Percentiles rank a stretch among this genome's conserved stretches.
Conservation (phyloP, 2,113 vertebrate species). For the Phaethon lepturus region DNA sequence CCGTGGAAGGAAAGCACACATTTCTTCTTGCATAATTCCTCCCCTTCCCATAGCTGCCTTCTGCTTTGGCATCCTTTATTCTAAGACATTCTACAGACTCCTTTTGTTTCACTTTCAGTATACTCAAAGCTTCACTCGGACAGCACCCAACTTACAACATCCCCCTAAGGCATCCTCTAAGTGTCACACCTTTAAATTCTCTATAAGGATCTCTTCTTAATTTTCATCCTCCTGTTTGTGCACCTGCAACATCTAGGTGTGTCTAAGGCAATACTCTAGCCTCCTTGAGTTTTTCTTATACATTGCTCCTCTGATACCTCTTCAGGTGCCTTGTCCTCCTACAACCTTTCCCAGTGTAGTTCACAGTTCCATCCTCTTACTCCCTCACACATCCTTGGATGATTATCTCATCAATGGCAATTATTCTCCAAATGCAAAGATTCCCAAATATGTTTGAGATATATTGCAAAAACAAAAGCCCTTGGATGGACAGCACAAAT, state of each 20-base stretch:
- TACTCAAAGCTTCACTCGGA: not conserved
- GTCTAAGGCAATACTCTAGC: not conserved
- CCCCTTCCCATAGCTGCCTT: not conserved
- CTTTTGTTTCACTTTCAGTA: not conserved
- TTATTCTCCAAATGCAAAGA: not conserved
- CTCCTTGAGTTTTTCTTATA: not conserved
- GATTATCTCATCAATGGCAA: not conserved
- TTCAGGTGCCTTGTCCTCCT: not conserved
- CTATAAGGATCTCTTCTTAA: not conserved
- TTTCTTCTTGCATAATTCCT: not conserved
- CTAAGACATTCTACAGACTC: not conserved
- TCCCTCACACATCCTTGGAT: not conserved
- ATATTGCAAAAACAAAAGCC: not conserved
- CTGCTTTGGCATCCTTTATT: not conserved
- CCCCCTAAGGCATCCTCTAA: accelerated
- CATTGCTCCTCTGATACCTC: not conserved
- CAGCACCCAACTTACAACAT: not conserved
- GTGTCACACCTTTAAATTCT: not conserved
- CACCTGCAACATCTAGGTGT: not conserved
- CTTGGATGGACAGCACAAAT: accelerated
- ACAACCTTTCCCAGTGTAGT: not conserved
- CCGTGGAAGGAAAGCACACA: accelerated
- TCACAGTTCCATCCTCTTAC: not conserved
- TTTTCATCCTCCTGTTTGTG: not conserved
- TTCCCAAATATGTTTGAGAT: not conserved